Conservation (phyloP, 2,113 vertebrate species). For the Ptychochromis oligacanthus region DNA sequence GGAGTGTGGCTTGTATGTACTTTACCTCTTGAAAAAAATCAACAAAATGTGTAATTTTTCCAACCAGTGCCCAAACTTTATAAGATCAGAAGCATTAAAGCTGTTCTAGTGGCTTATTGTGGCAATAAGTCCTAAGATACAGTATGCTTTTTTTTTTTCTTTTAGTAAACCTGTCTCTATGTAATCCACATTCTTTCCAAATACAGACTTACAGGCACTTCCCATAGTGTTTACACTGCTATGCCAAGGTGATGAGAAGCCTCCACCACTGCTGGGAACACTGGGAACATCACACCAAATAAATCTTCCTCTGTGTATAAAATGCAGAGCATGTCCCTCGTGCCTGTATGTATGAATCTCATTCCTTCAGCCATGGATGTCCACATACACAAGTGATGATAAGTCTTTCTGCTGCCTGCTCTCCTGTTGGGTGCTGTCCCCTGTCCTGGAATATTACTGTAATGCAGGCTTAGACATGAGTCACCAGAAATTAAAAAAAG, state of each 20-base stretch:
- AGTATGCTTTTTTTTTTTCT: background rate
- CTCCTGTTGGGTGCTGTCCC: background rate
- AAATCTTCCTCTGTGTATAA: slow-evolving; percentile 35
- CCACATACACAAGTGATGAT: background rate
- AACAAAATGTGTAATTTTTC: background rate
- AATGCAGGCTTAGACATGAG: background rate
- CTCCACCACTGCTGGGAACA: background rate
- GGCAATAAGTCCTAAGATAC: background rate
- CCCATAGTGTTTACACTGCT: slow-evolving; percentile 15
- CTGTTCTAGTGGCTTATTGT: background rate
- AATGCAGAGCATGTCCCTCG: background rate
- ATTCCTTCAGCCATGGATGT: slow-evolving; percentile 20
- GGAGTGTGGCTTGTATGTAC: background rate
- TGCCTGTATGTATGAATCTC: background rate
- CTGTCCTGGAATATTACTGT: background rate
- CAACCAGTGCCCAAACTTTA: background rate
- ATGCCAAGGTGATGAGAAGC: slow-evolving; percentile 24
- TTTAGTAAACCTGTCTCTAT: background rate
- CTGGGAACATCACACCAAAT: slow-evolving; percentile 11
- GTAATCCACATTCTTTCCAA: background rate
- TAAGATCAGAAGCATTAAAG: background rate
- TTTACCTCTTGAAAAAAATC: background rate
- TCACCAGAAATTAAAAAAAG: background rate
- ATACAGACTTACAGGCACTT: background rate
- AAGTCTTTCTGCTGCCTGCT: background rate